A percentile compares a stretch with the other conserved stretches of the same genome.
Conservation (phyloP, 2,113 vertebrate genomes). For the Vulpes ferrilata region DNA sequence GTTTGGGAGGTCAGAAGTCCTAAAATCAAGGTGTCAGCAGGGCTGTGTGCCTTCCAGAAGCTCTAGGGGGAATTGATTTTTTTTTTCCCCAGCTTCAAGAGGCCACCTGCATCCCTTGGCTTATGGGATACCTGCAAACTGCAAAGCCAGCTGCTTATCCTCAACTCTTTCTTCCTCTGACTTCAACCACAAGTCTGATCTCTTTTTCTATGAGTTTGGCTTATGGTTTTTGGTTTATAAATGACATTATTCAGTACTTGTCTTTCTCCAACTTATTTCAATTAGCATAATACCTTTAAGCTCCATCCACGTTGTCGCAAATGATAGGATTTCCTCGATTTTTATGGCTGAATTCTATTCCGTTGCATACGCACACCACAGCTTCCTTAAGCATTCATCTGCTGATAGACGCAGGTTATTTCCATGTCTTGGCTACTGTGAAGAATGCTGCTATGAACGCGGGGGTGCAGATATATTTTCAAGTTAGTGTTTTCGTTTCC, state of each 20-base stretch:
- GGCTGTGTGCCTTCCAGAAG: not conserved
- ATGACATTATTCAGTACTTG: not conserved
- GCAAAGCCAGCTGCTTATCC: not conserved
- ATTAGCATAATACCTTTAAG: not conserved
- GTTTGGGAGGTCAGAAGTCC: not conserved
- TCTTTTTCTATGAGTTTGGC: not conserved
- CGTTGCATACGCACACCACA: not conserved
- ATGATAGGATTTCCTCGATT: not conserved
- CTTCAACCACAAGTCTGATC: not conserved
- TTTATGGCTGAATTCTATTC: not conserved
- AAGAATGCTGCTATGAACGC: not conserved
- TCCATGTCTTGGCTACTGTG: not conserved
- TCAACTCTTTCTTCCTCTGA: not conserved
- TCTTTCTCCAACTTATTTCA: not conserved
- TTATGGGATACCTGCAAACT: not conserved
- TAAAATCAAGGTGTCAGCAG: not conserved
- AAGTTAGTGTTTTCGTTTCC: not conserved
- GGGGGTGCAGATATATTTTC: not conserved
- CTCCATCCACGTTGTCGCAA: not conserved
- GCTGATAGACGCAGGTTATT: not conserved
- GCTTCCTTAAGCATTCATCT: not conserved
- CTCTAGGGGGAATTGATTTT: not conserved
- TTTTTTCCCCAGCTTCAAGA: not conserved
- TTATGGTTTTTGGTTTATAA: not conserved
- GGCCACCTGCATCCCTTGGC: not conserved